phyloP scores from a whole-genome alignment of 2,888 invertebrate species.

The Drosophila seclusa region DNA sequence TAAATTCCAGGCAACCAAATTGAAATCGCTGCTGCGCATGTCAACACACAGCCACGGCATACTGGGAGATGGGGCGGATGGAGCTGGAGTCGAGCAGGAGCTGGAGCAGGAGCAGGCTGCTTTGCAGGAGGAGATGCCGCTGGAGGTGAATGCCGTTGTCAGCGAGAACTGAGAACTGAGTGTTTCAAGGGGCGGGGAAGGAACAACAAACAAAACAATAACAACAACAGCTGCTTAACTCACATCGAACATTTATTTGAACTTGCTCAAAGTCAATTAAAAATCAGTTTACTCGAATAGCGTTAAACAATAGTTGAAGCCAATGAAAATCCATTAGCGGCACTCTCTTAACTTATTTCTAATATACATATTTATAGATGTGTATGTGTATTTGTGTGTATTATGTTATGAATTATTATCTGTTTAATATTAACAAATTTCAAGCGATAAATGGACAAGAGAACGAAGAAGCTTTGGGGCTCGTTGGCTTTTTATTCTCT shows the following conservation, averaged over 20 bases:
- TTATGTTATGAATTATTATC: not conserved
- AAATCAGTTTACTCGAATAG: constrained; percentile 24
- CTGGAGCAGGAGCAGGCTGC: not conserved
- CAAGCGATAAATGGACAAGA: constrained; percentile 34
- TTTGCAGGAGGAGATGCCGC: constrained; percentile 65
- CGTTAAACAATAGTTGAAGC: constrained; percentile 34
- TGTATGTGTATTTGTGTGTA: not conserved
- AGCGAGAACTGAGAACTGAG: constrained; percentile 46
- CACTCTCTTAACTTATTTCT: not conserved
- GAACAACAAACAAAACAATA: not conserved
- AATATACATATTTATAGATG: constrained; percentile 7
- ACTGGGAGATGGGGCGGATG: constrained; percentile 29
- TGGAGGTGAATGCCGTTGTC: constrained; percentile 82
- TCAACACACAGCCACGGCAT: constrained; percentile 75
- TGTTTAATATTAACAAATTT: constrained; percentile 6
- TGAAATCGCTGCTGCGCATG: constrained; percentile 83
- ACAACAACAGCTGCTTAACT: constrained; percentile 29
- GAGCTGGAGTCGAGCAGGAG: constrained; percentile 5
- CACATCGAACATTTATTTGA: constrained; percentile 68
- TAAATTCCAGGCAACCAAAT: constrained; percentile 83
- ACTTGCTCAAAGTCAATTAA: constrained; percentile 39
- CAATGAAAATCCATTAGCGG: constrained; percentile 49
- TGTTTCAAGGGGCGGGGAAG: accelerated
- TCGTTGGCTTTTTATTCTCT: constrained; percentile 37
- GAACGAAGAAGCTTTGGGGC: constrained; percentile 49